Conservation (phyloP, 2,888 invertebrate genomes). For the Mythimna albipuncta region DNA sequence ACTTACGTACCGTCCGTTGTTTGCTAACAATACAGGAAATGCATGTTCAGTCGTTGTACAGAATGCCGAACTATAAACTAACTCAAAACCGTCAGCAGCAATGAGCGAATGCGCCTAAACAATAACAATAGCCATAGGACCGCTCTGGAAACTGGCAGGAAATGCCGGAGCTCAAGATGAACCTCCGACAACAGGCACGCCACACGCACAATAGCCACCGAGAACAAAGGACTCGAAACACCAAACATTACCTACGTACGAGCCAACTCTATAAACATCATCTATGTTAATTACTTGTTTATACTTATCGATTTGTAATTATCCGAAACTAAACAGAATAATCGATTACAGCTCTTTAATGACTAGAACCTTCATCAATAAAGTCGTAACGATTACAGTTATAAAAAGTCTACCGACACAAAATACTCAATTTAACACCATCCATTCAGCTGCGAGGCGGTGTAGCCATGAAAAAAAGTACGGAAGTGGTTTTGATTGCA, state of each 20-base stretch:
- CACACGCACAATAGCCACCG: slow-evolving; percentile 82
- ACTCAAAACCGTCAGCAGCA: slow-evolving; percentile 48
- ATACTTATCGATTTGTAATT: slow-evolving; percentile 48
- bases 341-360: slow-evolving; percentile 51
- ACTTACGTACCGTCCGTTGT: slow-evolving; percentile 17
- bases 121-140: slow-evolving; percentile 79
- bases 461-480: slow-evolving; percentile 70
- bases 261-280: slow-evolving; percentile 73
- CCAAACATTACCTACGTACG: slow-evolving; percentile 64
- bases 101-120: slow-evolving; percentile 65
- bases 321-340: slow-evolving; percentile 52
- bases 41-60: slow-evolving; percentile 44
- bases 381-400: slow-evolving; percentile 61
- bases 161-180: slow-evolving; percentile 83
- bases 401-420: slow-evolving; percentile 71
- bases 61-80: slow-evolving; percentile 68
- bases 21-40: slow-evolving; percentile 46
- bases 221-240: slow-evolving; percentile 76
- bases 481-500: slow-evolving; percentile 79
- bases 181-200: slow-evolving; percentile 76
- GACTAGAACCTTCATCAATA: slow-evolving; percentile 58
- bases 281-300: slow-evolving; percentile 55
- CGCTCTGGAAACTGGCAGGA: slow-evolving; percentile 76
- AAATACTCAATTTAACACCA: slow-evolving; percentile 84
- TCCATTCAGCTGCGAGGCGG: slow-evolving; percentile 74